Conservation (phyloP, 2,113 vertebrate species). For the Platysteira castanea region DNA sequence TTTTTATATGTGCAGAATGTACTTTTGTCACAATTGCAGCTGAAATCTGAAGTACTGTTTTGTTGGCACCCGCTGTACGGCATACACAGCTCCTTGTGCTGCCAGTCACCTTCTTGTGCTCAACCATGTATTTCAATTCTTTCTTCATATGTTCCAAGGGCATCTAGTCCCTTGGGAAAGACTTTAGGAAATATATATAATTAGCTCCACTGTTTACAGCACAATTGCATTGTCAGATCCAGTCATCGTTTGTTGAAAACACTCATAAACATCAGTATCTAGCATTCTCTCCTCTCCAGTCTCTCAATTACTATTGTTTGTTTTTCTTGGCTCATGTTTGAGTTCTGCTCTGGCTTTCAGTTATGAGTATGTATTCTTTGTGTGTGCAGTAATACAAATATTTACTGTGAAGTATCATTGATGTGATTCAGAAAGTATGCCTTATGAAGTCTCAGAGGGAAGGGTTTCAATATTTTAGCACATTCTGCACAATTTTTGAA, state of each 20-base stretch:
- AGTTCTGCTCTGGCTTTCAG: background rate
- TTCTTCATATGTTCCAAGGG: background rate
- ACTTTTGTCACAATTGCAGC: background rate
- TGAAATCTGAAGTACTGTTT: background rate
- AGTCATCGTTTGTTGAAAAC: background rate
- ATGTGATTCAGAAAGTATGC: background rate
- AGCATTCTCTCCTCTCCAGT: background rate
- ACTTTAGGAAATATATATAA: background rate
- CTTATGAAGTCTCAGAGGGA: background rate
- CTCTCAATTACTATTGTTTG: background rate
- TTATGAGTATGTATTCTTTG: background rate
- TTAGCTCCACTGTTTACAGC: background rate
- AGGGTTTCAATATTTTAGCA: background rate
- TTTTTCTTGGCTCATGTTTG: background rate
- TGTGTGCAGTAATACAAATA: background rate
- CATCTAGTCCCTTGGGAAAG: background rate
- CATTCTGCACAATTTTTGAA: background rate
- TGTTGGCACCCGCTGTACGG: accelerated
- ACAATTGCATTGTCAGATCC: background rate
- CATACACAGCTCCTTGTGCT: background rate
- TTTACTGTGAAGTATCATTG: background rate
- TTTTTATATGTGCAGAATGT: too few relatives aligned
- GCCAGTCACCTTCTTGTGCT: background rate
- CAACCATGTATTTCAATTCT: background rate
- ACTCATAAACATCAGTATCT: background rate